Conservation (phyloP, 2,888 invertebrate genomes). For the Amiota mariae region DNA sequence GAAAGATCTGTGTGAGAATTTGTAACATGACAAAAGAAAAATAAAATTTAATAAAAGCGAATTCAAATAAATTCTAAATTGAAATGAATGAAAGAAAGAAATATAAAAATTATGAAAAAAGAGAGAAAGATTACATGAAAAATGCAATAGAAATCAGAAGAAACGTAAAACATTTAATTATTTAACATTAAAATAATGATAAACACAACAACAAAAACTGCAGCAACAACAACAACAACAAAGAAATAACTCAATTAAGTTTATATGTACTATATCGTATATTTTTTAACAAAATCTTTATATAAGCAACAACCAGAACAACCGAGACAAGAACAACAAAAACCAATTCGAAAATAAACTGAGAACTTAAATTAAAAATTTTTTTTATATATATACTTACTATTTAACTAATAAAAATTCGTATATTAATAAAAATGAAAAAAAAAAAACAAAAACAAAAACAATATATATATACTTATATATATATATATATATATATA, state of each 20-base stretch:
- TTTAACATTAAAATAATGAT: neutral
- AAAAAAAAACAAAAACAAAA: constrained; percentile 31
- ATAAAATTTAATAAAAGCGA: too few species aligned
- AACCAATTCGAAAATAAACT: constrained; percentile 30
- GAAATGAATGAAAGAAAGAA: constrained; percentile 35
- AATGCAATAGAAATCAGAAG: neutral
- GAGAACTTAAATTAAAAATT: too few species aligned
- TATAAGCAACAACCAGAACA: constrained; percentile 47
- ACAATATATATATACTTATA: constrained; percentile 17
- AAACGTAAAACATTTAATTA: too few species aligned
- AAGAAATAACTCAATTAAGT: constrained; percentile 38
- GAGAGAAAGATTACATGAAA: neutral
- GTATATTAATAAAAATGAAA: constrained; percentile 23
- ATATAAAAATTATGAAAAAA: constrained; percentile 47
- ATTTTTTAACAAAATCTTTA: constrained; percentile 27
- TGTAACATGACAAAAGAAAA: neutral
- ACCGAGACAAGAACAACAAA: constrained; percentile 30
- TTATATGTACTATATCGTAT: neutral
- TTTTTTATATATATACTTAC: too few species aligned
- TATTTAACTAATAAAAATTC: neutral
- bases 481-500: constrained; percentile 18
- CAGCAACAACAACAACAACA: constrained; percentile 51
- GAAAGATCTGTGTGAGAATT: neutral
- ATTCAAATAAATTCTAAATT: too few species aligned
- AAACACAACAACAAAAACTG: constrained; percentile 26